Evolutionary conservation across 2,888 invertebrate species (phyloP), one percentile per base, ranked within the genome.

Genomic region (Lysandra coridon): DNA sequence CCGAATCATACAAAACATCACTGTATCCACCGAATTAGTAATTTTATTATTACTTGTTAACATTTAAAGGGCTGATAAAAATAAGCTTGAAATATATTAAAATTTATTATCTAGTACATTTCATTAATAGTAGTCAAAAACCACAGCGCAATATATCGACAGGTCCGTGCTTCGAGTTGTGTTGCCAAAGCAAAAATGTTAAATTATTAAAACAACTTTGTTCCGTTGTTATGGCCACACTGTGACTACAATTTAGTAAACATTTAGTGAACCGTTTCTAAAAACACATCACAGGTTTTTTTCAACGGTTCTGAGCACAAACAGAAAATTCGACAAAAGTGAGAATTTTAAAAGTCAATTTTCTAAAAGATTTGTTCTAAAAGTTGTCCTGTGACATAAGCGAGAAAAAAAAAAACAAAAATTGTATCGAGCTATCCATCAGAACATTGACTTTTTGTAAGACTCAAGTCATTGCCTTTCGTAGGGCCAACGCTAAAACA

Each of bases 71-170:
- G 69, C 69, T 37, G 69, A 33, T 33, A 37, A 69, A 30, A 69
- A 69, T 33, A 69, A 69, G 69, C 69, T 37, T 69, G 33, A 37
- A 69, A 69, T 69, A 69, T 69, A 69, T 33, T 69, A 33, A 37
- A 33, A 10, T 69, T 69, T 69, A 64, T 64, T 30, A 64, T 64
- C 23, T 62, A 62, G 6, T 64, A 64, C 30, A 10, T 57, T 57
- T 57, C 4, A 57, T 57, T 4, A 17, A 33, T 6, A 33, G 17
- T 33, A 33, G 69, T 14, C 69, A 69, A 37, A 69, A 57, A 81
- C 33, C 69, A 69, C 69, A 69, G 69, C 69, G 69, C 2, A 74
- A 44, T 23, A 74, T 44, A 44, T 44, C 37, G n/a, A 17, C 40
- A n/a, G 6, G 23, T 74, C 74, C 14, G 23, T 74, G 74, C 44